Evolutionary conservation across 2,888 invertebrate genomes (phyloP), one percentile per base, ranked within the genome.

Genomic region (Rhyacophila evoluta): DNA sequence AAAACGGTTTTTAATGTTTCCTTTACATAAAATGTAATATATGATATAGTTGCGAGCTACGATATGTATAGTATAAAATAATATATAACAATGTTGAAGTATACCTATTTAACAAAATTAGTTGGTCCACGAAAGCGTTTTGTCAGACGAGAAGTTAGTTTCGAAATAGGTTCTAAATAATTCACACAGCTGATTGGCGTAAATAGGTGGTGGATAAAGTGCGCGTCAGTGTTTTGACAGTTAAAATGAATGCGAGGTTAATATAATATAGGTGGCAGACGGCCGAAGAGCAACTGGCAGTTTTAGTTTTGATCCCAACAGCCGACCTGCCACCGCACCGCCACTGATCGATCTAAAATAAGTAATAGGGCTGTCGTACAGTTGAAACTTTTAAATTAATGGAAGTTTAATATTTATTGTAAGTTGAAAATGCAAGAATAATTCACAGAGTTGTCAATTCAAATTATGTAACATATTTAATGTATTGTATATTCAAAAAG

Each of bases 191-290:
- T 69, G 33, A 69, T 69, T 69, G 69, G 69, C 69, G 33, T 69
- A 28, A 33, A 33, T 28, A 33, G 69, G 69, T 29, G 69, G 28
- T 12, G 29, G 69, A 69, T 69, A 33, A 69, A 69, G 33, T 69
- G 69, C 27, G 69, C 28, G 69, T 28, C 69, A 69, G 69, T 69
- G 69, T 69, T 69, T 69, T 69, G 69, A 69, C 69, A 69, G 69
- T 33, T 69, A 29, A 28, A 69, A 69, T 33, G 33, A 69, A 69
- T 69, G 69, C 69, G 33, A 33, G 55, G 55, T n/a, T n/a, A n/a
- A n/a, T 19, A 55, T 69, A 33, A 69, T n/a, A n/a, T 69, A 29
- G 69, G 29, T 69, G 69, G 69, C 69, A 33, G 33, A 15, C 69
- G 28, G 55, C 19, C 55, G 55, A 25, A 25, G 55, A 55, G 55